Base-by-base conservation (phyloP, 1,140 invertebrate genomes). In the Triops longicaudatus region DNA sequence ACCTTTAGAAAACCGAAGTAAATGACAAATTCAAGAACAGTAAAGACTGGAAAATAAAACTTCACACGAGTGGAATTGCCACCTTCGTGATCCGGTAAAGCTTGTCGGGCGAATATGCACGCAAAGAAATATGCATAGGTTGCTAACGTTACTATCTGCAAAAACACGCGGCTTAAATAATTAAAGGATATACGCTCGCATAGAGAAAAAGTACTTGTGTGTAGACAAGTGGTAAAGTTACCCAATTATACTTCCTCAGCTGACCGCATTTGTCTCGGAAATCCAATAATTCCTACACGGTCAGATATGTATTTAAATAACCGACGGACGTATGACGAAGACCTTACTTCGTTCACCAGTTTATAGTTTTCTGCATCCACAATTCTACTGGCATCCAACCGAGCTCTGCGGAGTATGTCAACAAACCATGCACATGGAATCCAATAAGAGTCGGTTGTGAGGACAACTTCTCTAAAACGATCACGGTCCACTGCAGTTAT, bases 191-290 rank as follows among this genome's bases (percentile, higher is more conserved):
- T 7, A 12, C 1, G 41, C 41, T 22, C 17, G 1, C n/a, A 44
- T 14, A n/a, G 22, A 43, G 14, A 42, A 41, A 37, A 44, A 85
- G 86, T 82, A 96, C 96, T 92, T 99, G 96, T 75, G 96, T 98
- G 84, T 99, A 99, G 78, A 98, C 96, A 37, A 98, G 88, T 72
- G 97, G 97, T 78, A 98, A 95, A 83, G 93, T 97, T 80, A 98
- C 95, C 81, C 95, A 98, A 86, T 98, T 97, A 83, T 97, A 99
- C 79, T 90, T 91, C 87, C 91, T 91, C 74, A 92, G 85, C 73
- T 88, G 82, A n/a, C 89, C 90, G 81, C 90, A 91, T 82, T 90
- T 90, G 1, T 86, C 86, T 76, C 90, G 86, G 81, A 90, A 91
- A 76, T 88, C 87, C 80, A 88, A 89, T 77, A 91, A 89, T 83